phyloP scores from a whole-genome alignment of 1,140 invertebrate genomes.

The Pantala flavescens region DNA sequence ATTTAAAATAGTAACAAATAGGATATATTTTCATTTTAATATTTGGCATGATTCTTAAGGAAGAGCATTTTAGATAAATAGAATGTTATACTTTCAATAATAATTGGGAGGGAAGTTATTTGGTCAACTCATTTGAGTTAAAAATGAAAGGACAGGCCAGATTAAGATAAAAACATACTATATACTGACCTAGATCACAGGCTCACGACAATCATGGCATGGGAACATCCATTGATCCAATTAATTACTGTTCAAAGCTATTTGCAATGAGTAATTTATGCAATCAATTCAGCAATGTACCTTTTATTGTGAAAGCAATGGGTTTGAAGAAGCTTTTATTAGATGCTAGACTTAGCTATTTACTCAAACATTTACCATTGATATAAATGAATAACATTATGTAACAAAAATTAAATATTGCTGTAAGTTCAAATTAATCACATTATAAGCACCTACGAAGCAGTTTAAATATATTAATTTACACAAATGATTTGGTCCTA shows the following conservation, averaged over 20 bases:
- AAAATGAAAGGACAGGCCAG: neutral
- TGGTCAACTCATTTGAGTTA: neutral
- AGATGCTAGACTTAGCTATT: neutral
- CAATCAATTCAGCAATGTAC: neutral
- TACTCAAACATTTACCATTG: neutral
- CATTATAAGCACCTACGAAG: neutral
- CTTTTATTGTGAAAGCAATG: neutral
- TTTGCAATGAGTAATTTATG: neutral
- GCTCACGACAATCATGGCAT: neutral
- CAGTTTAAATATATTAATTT: neutral
- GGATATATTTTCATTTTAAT: neutral
- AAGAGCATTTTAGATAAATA: neutral
- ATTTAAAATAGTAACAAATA: no score
- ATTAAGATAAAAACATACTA: neutral
- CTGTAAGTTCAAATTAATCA: neutral
- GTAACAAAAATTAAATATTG: neutral
- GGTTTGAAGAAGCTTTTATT: neutral
- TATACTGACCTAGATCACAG: neutral
- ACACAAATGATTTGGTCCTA: conserved; percentile 1
- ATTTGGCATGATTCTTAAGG: neutral
- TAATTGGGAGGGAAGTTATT: neutral
- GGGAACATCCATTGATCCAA: neutral
- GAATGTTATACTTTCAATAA: neutral
- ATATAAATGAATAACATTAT: neutral
- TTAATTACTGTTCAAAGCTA: neutral